A percentile compares a stretch with the other conserved stretches of the same genome.
These are phyloP conservation scores for Sialis lutaria DNA, from an alignment of 2,888 invertebrate species.

Conservation along the genomic window DNA sequence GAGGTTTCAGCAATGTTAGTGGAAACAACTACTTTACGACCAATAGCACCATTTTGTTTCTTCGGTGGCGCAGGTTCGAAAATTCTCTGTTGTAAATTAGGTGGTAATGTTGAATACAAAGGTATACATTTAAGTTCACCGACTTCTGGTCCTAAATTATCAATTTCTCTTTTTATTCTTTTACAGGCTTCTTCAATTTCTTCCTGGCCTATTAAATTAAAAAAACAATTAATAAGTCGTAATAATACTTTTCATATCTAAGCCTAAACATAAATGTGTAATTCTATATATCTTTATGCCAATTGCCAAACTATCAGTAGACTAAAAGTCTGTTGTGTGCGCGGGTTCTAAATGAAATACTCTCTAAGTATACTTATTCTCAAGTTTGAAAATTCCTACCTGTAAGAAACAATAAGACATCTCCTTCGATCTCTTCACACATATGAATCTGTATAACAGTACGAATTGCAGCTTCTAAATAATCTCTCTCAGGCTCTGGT, in stretches of 20 bases:
- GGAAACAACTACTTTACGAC: constrained; percentile 81
- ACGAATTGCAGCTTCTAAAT: constrained; percentile 94
- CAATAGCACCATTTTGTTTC: constrained; percentile 50
- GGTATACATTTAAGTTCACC: constrained; percentile 98
- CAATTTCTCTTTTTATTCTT: constrained; percentile 86
- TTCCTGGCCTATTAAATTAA: constrained; percentile 39
- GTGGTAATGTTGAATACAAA: constrained; percentile 93
- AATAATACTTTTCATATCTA: no score
- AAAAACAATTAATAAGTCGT: no score
- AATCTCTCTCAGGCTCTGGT: constrained; percentile 94
- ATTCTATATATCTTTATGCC: no score
- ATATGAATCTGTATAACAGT: constrained; percentile 93
- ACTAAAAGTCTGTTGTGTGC: no score
- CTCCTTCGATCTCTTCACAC: constrained; percentile 84
- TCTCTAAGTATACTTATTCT: constrained; percentile 17
- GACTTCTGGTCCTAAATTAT: constrained; percentile 89
- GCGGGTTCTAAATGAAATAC: constrained; percentile 13
- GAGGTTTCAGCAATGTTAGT: constrained; percentile 99
- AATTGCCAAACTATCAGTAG: no score
- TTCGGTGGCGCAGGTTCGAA: constrained; percentile 91
- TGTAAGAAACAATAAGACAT: constrained; percentile 80
- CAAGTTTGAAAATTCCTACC: no score
- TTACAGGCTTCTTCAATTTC: constrained; percentile 99
- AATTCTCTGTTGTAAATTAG: constrained; percentile 90
- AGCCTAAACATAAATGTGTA: no score